Evolutionary conservation across 2,888 invertebrate species (phyloP).

Genomic region (Gerris lacustris): DNA sequence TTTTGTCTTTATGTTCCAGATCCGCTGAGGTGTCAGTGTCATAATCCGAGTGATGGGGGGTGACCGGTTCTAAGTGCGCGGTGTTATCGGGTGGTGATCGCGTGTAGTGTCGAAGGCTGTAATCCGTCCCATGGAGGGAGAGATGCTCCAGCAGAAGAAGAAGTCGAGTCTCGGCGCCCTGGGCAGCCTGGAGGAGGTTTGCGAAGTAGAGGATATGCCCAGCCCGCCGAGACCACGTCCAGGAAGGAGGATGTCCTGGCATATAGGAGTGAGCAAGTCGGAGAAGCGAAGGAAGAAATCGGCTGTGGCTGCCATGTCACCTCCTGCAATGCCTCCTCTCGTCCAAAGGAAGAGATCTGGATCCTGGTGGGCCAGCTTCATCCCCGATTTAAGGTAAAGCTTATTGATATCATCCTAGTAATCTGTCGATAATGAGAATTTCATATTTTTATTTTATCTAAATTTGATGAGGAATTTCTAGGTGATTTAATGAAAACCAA

Average conservation of each 20-base stretch:
- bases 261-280: not conserved
- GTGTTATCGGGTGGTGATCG: not conserved
- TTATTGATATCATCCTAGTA: not conserved
- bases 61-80: not conserved
- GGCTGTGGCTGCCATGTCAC: not conserved
- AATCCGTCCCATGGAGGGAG: not conserved
- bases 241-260: not conserved
- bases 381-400: not conserved
- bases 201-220: not conserved
- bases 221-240: not conserved
- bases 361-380: not conserved
- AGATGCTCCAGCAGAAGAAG: not conserved
- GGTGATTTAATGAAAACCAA: no score
- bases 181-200: not conserved
- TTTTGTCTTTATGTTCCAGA: not conserved
- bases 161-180: not conserved
- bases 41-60: not conserved
- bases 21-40: not conserved
- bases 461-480: no score
- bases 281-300: not conserved
- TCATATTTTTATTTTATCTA: no score
- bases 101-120: not conserved
- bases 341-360: not conserved
- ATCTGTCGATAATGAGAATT: no score
- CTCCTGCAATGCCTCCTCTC: not conserved